Evolutionary conservation across 2,113 vertebrate genomes (phyloP).

Genomic region (Podarcis cretensis): DNA sequence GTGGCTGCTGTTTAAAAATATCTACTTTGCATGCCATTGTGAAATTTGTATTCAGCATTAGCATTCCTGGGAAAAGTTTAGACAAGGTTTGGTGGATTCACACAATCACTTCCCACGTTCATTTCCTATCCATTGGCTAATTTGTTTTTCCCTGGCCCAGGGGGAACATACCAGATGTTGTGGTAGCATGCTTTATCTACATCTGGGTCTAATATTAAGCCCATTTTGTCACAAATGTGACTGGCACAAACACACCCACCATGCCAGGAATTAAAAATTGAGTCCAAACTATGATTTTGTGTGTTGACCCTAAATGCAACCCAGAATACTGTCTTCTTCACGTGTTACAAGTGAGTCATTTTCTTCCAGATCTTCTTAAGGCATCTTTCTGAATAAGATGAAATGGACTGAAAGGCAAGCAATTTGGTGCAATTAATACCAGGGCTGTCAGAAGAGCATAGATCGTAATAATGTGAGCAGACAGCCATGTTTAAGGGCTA

Average conservation of each 20-base stretch:
- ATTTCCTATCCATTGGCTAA: neutral
- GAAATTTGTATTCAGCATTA: neutral
- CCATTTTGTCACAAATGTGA: neutral
- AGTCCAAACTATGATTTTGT: neutral
- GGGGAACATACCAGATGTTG: neutral
- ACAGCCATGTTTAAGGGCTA: conserved; percentile 56
- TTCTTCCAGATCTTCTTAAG: conserved; percentile 55
- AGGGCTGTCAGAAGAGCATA: conserved; percentile 53
- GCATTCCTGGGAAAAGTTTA: neutral
- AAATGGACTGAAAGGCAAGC: conserved; percentile 33
- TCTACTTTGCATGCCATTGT: neutral
- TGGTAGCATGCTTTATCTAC: neutral
- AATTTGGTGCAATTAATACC: conserved; percentile 68
- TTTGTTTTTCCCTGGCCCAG: neutral
- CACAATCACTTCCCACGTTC: neutral
- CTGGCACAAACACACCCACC: neutral
- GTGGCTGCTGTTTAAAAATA: neutral
- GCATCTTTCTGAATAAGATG: conserved; percentile 42
- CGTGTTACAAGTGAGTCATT: conserved; percentile 18
- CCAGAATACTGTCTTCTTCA: neutral
- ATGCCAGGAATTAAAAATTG: neutral
- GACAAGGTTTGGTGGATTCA: no score
- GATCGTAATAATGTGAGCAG: conserved; percentile 54
- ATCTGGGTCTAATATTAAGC: neutral
- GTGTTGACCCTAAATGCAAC: neutral